phyloP scores from a whole-genome alignment of 2,797 vertebrate species.

The Cryptoprocta ferox region DNA sequence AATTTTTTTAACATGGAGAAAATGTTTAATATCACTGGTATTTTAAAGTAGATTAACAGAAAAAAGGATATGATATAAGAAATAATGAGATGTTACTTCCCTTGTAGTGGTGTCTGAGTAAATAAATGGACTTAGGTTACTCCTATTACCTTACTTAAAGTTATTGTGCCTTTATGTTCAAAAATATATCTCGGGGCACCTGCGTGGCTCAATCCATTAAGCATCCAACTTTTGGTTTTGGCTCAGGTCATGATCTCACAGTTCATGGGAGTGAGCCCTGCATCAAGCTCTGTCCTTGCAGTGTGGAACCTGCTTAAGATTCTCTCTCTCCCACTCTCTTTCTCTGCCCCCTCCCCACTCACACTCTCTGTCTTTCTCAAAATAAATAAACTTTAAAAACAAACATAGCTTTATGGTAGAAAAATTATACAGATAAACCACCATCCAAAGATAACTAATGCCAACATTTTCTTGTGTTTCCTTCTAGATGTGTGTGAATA shows the following conservation, averaged over 20 bases:
- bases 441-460: not conserved
- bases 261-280: too few species aligned
- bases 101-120: not conserved
- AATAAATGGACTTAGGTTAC: not conserved
- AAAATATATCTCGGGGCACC: not conserved
- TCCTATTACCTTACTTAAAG: conserved; percentile 21
- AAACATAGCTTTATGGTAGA: not conserved
- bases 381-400: too few species aligned
- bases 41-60: conserved; percentile 56
- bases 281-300: too few species aligned
- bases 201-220: too few species aligned
- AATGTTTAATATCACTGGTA: not conserved
- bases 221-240: too few species aligned
- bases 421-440: conserved; percentile 20
- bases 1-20: not conserved
- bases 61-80: not conserved
- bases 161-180: not conserved
- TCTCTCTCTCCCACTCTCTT: too few species aligned
- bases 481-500: not conserved
- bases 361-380: too few species aligned
- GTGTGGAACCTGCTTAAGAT: too few species aligned
- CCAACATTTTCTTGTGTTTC: not conserved
- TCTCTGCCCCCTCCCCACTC: too few species aligned
- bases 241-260: too few species aligned
- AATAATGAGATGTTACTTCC: not conserved